phyloP scores from a whole-genome alignment of 2,888 invertebrate species.

The Phortica okadai region DNA sequence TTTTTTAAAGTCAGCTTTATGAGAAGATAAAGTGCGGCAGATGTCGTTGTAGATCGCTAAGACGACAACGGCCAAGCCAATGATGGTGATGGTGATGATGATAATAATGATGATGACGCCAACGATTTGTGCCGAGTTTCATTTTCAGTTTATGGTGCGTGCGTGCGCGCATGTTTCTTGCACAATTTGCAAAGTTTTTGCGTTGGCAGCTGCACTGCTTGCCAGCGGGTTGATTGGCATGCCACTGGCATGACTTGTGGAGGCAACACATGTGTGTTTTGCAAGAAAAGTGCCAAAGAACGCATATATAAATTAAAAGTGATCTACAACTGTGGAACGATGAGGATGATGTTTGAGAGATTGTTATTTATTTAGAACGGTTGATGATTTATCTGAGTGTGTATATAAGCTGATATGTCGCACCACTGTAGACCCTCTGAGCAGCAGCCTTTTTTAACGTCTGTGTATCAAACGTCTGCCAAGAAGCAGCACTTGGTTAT shows the following conservation, averaged over 20 bases:
- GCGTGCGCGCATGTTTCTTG: neutral
- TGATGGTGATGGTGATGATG: neutral
- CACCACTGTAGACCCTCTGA: neutral
- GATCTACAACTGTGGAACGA: too few relatives aligned
- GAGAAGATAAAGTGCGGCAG: neutral
- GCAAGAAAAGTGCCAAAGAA: neutral
- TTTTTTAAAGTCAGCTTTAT: neutral
- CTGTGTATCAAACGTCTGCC: neutral
- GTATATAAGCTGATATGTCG: too few relatives aligned
- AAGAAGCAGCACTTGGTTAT: neutral
- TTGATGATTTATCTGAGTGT: too few relatives aligned
- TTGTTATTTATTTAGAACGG: too few relatives aligned
- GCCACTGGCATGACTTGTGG: too few relatives aligned
- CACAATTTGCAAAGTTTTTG: neutral
- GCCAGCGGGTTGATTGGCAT: neutral
- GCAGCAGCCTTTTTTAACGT: neutral
- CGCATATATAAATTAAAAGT: neutral
- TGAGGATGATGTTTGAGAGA: too few relatives aligned
- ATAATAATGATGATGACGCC: neutral
- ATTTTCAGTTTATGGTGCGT: neutral
- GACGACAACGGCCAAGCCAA: neutral
- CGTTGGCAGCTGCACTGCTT: neutral
- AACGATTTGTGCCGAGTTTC: neutral
- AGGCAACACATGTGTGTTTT: neutral
- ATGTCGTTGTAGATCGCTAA: neutral